These are phyloP conservation scores for Xestobium rufovillosum DNA, from an alignment of 2,888 invertebrate species.

Conservation along the genomic window DNA sequence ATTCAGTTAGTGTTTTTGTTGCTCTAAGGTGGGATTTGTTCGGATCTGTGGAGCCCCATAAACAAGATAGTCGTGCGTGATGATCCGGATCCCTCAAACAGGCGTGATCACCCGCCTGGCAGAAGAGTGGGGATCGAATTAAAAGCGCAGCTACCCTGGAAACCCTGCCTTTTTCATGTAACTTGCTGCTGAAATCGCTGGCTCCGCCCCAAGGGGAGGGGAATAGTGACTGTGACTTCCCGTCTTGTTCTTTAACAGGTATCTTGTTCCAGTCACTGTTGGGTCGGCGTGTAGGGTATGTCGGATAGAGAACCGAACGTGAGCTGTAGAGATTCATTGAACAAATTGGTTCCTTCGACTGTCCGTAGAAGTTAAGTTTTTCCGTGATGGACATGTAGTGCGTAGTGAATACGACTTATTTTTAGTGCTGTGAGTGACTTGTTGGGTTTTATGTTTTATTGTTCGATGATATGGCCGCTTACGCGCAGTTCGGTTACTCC, in stretches of 20 bases:
- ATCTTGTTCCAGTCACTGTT: slow-evolving; percentile 40
- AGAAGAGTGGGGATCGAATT: slow-evolving; percentile 34
- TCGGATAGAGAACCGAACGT: slow-evolving; percentile 31
- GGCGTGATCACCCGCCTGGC: slow-evolving; percentile 16
- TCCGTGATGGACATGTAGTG: too few relatives aligned
- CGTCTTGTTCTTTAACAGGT: slow-evolving; percentile 34
- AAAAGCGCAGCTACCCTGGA: slow-evolving; percentile 17
- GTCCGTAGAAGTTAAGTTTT: too few relatives aligned
- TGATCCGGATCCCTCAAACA: slow-evolving; percentile 27
- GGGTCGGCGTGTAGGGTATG: slow-evolving; percentile 37
- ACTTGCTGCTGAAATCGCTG: slow-evolving; percentile 30
- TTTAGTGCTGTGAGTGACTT: slow-evolving; percentile 20
- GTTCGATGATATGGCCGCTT: slow-evolving; percentile 57
- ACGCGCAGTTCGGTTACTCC: slow-evolving; percentile 87
- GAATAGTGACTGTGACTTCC: slow-evolving; percentile 33
- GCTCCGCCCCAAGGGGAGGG: slow-evolving; percentile 32
- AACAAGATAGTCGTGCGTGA: slow-evolving; percentile 43
- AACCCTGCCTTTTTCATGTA: slow-evolving; percentile 38
- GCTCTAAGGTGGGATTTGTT: slow-evolving; percentile 44
- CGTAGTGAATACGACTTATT: too few relatives aligned
- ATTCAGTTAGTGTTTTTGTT: slow-evolving; percentile 46
- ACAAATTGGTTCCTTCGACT: too few relatives aligned
- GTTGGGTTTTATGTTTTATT: slow-evolving; percentile 16
- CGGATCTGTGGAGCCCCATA: slow-evolving; percentile 44
- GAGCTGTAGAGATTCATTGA: slow-evolving; percentile 1